phyloP scores from a whole-genome alignment of 2,888 invertebrate species.

The Drosophila tanythrix region DNA sequence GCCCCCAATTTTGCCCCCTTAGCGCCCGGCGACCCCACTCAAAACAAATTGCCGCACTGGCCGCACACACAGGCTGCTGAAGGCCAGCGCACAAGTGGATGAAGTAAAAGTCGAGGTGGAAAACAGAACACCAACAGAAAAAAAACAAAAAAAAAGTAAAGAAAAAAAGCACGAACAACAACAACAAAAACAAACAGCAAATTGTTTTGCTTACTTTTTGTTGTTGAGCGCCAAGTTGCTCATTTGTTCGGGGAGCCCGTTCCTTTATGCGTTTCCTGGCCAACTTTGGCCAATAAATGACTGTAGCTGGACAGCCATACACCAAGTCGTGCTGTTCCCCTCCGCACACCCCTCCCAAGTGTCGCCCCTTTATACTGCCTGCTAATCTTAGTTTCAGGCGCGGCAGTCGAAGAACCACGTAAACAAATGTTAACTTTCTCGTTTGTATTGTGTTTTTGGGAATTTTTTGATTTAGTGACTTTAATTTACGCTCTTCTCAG shows the following conservation, averaged over 20 bases:
- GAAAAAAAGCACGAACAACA: not conserved
- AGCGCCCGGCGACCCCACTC: conserved; percentile 65
- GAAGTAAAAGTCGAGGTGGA: conserved; percentile 19
- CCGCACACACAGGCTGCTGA: conserved; percentile 12
- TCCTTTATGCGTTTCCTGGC: conserved; percentile 56
- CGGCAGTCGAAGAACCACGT: conserved; percentile 65
- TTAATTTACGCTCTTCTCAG: conserved; percentile 81
- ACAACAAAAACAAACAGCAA: conserved; percentile 61
- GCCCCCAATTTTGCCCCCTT: conserved; percentile 18
- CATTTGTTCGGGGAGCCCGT: conserved; percentile 63
- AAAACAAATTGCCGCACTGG: conserved; percentile 78
- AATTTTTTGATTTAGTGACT: conserved; percentile 81
- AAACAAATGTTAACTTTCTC: conserved; percentile 79
- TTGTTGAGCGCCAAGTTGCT: conserved; percentile 72
- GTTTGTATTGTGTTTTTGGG: conserved; percentile 63
- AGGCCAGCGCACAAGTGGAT: conserved; percentile 11
- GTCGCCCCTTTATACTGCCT: conserved; percentile 1
- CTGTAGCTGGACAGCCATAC: conserved; percentile 44
- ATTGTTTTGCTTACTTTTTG: conserved; percentile 79
- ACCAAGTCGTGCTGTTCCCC: conserved; percentile 30
- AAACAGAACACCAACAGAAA: conserved; percentile 7
- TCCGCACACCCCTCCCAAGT: too few relatives aligned
- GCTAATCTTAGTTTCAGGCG: conserved; percentile 47
- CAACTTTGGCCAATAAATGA: conserved; percentile 78
- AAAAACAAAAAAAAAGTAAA: not conserved